Conservation (phyloP, 2,888 invertebrate species). For the Athetis lepigone region DNA sequence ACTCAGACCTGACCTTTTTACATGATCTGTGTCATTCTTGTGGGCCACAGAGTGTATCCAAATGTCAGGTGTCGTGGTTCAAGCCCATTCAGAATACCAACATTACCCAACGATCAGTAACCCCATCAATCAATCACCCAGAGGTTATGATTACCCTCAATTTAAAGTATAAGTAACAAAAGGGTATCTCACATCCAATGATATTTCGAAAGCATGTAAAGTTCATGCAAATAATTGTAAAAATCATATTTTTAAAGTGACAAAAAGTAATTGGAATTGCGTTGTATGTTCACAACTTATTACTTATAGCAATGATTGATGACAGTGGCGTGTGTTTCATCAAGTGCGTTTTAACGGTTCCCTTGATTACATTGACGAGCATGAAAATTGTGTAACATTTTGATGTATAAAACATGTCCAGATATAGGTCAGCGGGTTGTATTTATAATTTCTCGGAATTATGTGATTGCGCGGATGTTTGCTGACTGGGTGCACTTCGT, state of each 20-base stretch:
- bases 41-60: slow-evolving; percentile 62
- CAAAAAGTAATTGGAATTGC: slow-evolving; percentile 62
- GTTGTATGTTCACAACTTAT: slow-evolving; percentile 58
- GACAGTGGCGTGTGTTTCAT: slow-evolving; percentile 68
- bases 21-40: slow-evolving; percentile 65
- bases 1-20: slow-evolving; percentile 64
- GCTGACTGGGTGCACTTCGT: slow-evolving; percentile 73
- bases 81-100: slow-evolving; percentile 65
- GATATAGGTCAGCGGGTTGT: slow-evolving; percentile 84
- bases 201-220: slow-evolving; percentile 68
- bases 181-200: slow-evolving; percentile 58
- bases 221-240: slow-evolving; percentile 70
- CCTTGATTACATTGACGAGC: slow-evolving; percentile 73
- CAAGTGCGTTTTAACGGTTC: slow-evolving; percentile 70
- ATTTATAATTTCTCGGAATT: slow-evolving; percentile 86
- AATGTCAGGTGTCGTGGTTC: slow-evolving; percentile 69
- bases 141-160: slow-evolving; percentile 72
- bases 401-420: slow-evolving; percentile 81
- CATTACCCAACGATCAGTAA: slow-evolving; percentile 65
- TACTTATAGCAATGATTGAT: slow-evolving; percentile 69
- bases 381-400: slow-evolving; percentile 84
- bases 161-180: slow-evolving; percentile 64
- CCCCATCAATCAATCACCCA: slow-evolving; percentile 69
- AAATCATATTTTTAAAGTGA: slow-evolving; percentile 59
- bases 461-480: slow-evolving; percentile 85